These are phyloP conservation scores for Danio jaintianensis DNA, from an alignment of 2,797 vertebrate species.

Conservation along the genomic window DNA sequence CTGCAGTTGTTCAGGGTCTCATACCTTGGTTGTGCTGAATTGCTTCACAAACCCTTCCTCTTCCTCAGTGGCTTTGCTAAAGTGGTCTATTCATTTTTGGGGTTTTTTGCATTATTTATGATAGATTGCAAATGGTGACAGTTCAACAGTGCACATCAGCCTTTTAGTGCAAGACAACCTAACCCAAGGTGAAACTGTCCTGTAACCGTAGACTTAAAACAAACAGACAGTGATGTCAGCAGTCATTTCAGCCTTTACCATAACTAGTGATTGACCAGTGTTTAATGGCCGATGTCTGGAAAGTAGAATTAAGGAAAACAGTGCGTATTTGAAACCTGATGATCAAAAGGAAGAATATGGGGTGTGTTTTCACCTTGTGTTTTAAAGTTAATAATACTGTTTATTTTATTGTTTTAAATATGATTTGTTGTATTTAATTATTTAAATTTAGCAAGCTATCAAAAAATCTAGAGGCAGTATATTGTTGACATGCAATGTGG, in stretches of 20 bases:
- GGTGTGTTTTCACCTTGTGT: neutral
- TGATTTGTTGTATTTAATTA: neutral
- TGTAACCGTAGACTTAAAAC: conserved; percentile 7
- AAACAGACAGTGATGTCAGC: conserved; percentile 44
- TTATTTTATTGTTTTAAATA: neutral
- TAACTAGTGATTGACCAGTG: neutral
- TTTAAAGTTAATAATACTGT: neutral
- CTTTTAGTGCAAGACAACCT: conserved; percentile 36
- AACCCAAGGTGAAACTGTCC: conserved; percentile 23
- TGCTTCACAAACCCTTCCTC: neutral
- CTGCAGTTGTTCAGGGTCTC: conserved; percentile 1
- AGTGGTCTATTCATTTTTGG: neutral
- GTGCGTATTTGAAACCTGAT: too few species aligned
- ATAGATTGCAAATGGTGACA: conserved; percentile 23
- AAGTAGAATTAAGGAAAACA: too few species aligned
- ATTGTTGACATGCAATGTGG: neutral
- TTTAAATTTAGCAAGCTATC: neutral
- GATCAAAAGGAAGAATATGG: neutral
- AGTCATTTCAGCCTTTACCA: conserved; percentile 5
- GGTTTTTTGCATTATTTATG: neutral
- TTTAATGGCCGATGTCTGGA: neutral
- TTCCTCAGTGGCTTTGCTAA: neutral
- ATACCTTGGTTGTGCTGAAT: conserved; percentile 25
- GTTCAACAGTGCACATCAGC: neutral
- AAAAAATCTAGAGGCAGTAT: neutral